These are phyloP conservation scores for Enhydra lutris DNA, from an alignment of 2,113 vertebrate species.

Conservation along the genomic window DNA sequence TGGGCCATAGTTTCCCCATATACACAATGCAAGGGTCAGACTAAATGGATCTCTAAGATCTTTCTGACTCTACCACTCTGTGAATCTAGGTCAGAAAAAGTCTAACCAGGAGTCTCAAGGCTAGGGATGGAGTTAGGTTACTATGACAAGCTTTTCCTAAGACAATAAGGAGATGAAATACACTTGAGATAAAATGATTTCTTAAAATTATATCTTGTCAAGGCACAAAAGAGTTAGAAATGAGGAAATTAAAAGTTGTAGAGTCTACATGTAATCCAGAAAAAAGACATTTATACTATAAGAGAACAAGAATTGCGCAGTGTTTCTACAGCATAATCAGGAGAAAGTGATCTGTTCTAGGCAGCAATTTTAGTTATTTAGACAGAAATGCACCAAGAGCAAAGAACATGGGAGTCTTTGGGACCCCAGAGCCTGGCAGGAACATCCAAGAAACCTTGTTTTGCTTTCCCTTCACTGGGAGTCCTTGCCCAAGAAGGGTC, in stretches of 20 bases:
- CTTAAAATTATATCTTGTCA: constrained; percentile 50
- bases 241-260: constrained; percentile 29
- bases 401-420: background rate
- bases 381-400: background rate
- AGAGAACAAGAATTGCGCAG: constrained; percentile 9
- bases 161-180: constrained; percentile 18
- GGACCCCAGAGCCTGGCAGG: background rate
- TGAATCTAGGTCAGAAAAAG: background rate
- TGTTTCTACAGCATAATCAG: constrained; percentile 12
- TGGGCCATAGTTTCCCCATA: background rate
- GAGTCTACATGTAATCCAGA: constrained; percentile 18
- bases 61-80: background rate
- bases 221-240: constrained; percentile 21
- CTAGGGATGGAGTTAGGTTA: background rate
- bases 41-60: constrained; percentile 28
- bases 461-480: background rate
- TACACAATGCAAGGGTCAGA: background rate
- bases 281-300: constrained; percentile 1
- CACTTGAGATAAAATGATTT: constrained; percentile 21
- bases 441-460: constrained; percentile 40
- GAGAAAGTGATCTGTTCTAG: background rate
- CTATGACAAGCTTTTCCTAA: background rate
- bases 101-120: background rate
- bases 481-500: constrained; percentile 1
- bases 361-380: constrained; percentile 9